These are phyloP conservation scores for Hippolais icterina DNA, from an alignment of 2,113 vertebrate species.

Conservation along the genomic window DNA sequence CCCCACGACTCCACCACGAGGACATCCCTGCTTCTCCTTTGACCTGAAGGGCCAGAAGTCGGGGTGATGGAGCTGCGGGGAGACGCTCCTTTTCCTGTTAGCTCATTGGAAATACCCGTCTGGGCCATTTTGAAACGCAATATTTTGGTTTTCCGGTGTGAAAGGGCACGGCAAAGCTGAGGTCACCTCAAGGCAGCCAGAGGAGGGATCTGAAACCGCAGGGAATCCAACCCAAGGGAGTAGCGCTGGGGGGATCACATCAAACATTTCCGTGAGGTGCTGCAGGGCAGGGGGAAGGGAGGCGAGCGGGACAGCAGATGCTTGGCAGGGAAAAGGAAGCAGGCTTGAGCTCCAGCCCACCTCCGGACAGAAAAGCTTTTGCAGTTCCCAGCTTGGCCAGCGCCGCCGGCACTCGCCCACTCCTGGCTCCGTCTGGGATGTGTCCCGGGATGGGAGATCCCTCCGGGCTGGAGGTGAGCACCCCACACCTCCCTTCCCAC, in stretches of 20 bases:
- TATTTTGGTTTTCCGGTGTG: neutral
- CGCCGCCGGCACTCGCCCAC: neutral
- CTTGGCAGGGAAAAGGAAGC: constrained; percentile 16
- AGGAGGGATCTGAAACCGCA: neutral
- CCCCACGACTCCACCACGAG: neutral
- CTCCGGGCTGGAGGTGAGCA: rapidly evolving
- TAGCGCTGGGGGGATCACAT: neutral
- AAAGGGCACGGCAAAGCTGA: neutral
- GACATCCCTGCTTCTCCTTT: neutral
- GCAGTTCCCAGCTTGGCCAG: neutral
- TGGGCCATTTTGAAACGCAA: neutral
- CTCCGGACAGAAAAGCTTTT: neutral
- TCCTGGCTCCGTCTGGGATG: neutral
- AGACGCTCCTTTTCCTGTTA: neutral
- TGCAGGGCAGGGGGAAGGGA: neutral
- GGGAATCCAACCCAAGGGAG: neutral
- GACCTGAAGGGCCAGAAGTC: neutral
- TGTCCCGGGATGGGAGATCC: neutral
- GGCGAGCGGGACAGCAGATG: constrained; percentile 35
- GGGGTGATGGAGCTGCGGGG: neutral
- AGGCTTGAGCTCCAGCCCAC: constrained; percentile 14
- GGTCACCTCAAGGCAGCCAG: neutral
- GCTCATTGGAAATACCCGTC: constrained; percentile 48
- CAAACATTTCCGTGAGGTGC: neutral
- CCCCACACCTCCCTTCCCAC: rapidly evolving